phyloP scores from a whole-genome alignment of 2,888 invertebrate genomes.

The Caenorhabditis doughertyi region DNA sequence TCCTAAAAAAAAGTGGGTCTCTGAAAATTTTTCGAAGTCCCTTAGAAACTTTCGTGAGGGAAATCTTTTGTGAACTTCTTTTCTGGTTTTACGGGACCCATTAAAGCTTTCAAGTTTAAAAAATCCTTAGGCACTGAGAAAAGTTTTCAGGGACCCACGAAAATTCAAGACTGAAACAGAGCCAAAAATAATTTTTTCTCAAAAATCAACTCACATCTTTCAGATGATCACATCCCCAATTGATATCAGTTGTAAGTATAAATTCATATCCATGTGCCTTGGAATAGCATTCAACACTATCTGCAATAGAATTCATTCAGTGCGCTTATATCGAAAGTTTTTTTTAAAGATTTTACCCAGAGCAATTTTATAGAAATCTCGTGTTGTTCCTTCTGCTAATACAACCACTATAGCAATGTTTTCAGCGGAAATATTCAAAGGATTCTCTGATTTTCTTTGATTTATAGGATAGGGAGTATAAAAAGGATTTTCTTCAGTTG shows the following conservation, averaged over 20 bases:
- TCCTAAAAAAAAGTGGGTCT: too few relatives aligned
- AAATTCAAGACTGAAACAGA: too few relatives aligned
- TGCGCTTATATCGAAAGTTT: too few relatives aligned
- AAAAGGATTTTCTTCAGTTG: background rate
- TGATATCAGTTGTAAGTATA: constrained; percentile 24
- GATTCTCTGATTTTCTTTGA: too few relatives aligned
- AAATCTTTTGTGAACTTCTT: background rate
- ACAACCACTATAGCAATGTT: constrained; percentile 11
- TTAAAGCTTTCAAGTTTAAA: too few relatives aligned
- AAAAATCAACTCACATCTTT: constrained; percentile 60
- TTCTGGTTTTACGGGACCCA: too few relatives aligned
- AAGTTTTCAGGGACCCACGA: too few relatives aligned
- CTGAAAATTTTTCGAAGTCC: too few relatives aligned
- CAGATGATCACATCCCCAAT: too few relatives aligned
- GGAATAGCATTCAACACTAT: constrained; percentile 58
- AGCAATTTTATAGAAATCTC: constrained; percentile 22
- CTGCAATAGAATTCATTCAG: constrained; percentile 32
- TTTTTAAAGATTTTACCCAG: constrained; percentile 8
- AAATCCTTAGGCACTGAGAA: too few relatives aligned
- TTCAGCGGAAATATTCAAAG: background rate
- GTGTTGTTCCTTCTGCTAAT: background rate
- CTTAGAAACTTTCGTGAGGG: too few relatives aligned
- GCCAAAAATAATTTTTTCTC: too few relatives aligned
- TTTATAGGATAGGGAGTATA: background rate
- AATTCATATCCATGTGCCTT: constrained; percentile 58